Conservation (phyloP, 1,140 invertebrate genomes). For the Drosophila biarmipes region DNA sequence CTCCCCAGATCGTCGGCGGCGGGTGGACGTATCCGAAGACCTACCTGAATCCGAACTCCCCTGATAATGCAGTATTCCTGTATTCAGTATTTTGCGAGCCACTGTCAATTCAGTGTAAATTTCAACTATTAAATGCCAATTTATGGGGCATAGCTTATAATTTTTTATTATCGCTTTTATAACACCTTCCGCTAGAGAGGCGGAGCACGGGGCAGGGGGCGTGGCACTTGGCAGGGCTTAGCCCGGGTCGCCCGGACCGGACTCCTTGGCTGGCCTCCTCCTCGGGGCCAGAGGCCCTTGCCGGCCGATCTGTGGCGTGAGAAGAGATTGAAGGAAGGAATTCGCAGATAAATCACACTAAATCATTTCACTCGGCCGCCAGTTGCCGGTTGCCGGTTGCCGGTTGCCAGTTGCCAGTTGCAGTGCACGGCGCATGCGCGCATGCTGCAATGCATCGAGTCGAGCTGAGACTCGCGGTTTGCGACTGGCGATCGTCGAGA, state of each 20-base stretch:
- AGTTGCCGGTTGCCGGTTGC: constrained; percentile 1
- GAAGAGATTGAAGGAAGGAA: constrained; percentile 81
- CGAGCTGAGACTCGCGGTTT: not conserved
- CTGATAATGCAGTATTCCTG: constrained; percentile 14
- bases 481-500: not conserved
- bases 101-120: constrained; percentile 79
- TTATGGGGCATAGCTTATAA: constrained; percentile 82
- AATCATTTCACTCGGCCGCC: constrained; percentile 74
- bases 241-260: not conserved
- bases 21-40: constrained; percentile 11
- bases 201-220: constrained; percentile 12
- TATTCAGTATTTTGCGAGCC: constrained; percentile 40
- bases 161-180: constrained; percentile 82
- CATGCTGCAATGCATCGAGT: constrained; percentile 68
- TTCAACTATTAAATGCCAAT: constrained; percentile 83
- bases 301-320: constrained; percentile 61
- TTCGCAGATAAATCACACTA: constrained; percentile 83
- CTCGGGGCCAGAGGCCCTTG: constrained; percentile 15
- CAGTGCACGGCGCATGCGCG: constrained; percentile 69
- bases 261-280: not conserved
- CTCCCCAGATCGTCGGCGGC: not conserved
- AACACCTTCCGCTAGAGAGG: constrained; percentile 58
- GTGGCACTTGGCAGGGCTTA: constrained; percentile 32
- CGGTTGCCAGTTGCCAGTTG: not conserved
- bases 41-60: constrained; percentile 43